Percentiles rank a stretch among this genome's conserved stretches.
Evolutionary conservation across 2,888 invertebrate species (phyloP).

Genomic region (Alloscopus bannaensis): DNA sequence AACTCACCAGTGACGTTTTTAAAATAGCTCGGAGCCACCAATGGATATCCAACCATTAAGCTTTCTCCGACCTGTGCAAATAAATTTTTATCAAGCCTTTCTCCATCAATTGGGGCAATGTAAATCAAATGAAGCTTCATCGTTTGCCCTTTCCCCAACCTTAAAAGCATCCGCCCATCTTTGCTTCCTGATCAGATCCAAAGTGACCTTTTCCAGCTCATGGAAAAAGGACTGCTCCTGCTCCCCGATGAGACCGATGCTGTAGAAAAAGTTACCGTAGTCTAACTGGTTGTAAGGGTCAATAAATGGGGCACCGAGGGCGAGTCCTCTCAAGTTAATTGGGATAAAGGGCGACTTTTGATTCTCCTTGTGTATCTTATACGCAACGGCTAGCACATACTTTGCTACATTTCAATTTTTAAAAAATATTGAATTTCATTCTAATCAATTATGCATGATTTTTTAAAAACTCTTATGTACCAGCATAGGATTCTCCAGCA

Average conservation of each 20-base stretch:
- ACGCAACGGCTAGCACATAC: slow-evolving; percentile 60
- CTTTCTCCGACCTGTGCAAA: slow-evolving; percentile 72
- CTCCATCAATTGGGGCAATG: not conserved
- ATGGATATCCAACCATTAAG: slow-evolving; percentile 83
- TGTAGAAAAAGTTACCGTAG: slow-evolving; percentile 76
- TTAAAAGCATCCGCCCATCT: slow-evolving; percentile 69
- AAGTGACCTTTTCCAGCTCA: slow-evolving; percentile 78
- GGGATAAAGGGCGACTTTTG: slow-evolving; percentile 77
- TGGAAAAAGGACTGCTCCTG: slow-evolving; percentile 78
- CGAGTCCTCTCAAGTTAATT: slow-evolving; percentile 80
- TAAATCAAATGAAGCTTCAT: not conserved
- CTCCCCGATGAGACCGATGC: slow-evolving; percentile 74
- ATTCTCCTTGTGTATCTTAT: slow-evolving; percentile 67
- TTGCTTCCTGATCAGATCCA: slow-evolving; percentile 65
- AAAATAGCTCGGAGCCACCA: slow-evolving; percentile 80
- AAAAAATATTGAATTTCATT: slow-evolving; percentile 17
- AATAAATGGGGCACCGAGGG: slow-evolving; percentile 69
- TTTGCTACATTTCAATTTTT: too few species aligned
- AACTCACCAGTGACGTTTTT: slow-evolving; percentile 85
- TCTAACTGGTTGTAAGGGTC: slow-evolving; percentile 74
- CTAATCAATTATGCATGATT: not conserved
- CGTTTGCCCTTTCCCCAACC: slow-evolving; percentile 22
- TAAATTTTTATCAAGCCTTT: not conserved
- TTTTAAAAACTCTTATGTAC: slow-evolving; percentile 76
- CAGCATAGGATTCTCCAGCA: slow-evolving; percentile 93